Evolutionary conservation across 2,888 invertebrate genomes (phyloP).

Genomic region (Prosopocoilus inquinatus): DNA sequence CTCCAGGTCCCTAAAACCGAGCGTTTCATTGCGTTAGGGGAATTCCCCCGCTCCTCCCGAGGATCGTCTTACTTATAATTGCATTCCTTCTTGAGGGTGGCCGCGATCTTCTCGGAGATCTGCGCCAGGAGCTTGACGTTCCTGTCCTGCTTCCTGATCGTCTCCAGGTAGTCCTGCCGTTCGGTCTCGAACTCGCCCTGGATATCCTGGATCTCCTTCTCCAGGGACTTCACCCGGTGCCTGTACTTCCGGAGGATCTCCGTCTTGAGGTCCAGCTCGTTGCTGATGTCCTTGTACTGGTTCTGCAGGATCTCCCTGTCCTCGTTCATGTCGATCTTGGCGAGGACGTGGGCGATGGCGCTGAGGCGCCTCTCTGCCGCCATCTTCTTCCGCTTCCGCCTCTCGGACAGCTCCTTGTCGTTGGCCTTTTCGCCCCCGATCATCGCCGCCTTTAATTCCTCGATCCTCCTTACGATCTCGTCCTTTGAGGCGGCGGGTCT

Average conservation of each 20-base stretch:
- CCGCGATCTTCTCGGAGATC: conserved; percentile 65
- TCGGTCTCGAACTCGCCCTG: conserved; percentile 81
- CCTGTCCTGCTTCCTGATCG: conserved; percentile 71
- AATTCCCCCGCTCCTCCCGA: not conserved
- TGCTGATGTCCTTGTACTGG: conserved; percentile 77
- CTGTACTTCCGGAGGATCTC: conserved; percentile 64
- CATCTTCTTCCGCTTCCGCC: conserved; percentile 63
- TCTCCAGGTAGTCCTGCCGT: conserved; percentile 78
- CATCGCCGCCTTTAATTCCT: conserved; percentile 67
- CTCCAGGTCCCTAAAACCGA: conserved; percentile 61
- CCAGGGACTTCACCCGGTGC: conserved; percentile 64
- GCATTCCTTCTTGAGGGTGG: conserved; percentile 68
- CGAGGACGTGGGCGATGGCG: conserved; percentile 58
- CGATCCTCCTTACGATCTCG: conserved; percentile 46
- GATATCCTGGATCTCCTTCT: conserved; percentile 72
- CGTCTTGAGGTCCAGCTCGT: conserved; percentile 71
- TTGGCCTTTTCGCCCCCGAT: conserved; percentile 77
- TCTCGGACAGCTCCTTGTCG: conserved; percentile 70
- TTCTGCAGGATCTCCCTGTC: conserved; percentile 67
- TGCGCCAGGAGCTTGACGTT: conserved; percentile 66
- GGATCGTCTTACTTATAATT: conserved; percentile 62
- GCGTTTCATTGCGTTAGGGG: not conserved
- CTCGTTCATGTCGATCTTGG: conserved; percentile 64
- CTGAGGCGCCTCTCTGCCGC: conserved; percentile 66
- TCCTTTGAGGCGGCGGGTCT: conserved; percentile 45